Conservation (phyloP, 2,888 invertebrate species). For the Sinhomidia bicolor region DNA sequence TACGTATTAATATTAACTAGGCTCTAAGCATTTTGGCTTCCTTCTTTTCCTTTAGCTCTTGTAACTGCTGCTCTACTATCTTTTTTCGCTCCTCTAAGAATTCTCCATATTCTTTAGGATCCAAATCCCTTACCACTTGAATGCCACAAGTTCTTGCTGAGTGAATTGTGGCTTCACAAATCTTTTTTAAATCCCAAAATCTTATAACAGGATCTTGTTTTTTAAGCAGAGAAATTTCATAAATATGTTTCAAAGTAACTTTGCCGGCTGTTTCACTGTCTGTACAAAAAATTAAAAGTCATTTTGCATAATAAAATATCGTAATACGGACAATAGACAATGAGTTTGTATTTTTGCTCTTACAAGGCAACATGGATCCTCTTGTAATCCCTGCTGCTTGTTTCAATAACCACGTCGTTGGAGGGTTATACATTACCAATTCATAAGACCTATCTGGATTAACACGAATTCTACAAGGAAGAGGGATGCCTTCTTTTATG, state of each 20-base stretch:
- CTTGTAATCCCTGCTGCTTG: conserved; percentile 96
- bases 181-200: conserved; percentile 86
- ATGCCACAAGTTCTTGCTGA: conserved; percentile 92
- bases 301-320: neutral
- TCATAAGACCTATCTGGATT: conserved; percentile 93
- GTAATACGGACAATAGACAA: neutral
- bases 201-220: conserved; percentile 90
- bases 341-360: conserved; percentile 29
- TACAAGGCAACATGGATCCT: conserved; percentile 88
- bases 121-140: conserved; percentile 89
- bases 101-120: conserved; percentile 89
- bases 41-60: conserved; percentile 90
- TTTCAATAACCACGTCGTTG: conserved; percentile 93
- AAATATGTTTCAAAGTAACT: conserved; percentile 96
- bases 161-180: conserved; percentile 91
- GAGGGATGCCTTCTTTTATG: conserved; percentile 93
- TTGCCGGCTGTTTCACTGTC: conserved; percentile 92
- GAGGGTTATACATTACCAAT: conserved; percentile 92
- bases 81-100: conserved; percentile 90
- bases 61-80: conserved; percentile 88
- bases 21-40: conserved; percentile 96
- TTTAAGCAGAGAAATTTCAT: conserved; percentile 99
- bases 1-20: conserved; percentile 56
- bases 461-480: conserved; percentile 91
- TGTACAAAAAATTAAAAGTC: conserved; percentile 81